These are phyloP conservation scores for Nomada flava DNA, from an alignment of 2,888 invertebrate genomes.

Conservation along the genomic window DNA sequence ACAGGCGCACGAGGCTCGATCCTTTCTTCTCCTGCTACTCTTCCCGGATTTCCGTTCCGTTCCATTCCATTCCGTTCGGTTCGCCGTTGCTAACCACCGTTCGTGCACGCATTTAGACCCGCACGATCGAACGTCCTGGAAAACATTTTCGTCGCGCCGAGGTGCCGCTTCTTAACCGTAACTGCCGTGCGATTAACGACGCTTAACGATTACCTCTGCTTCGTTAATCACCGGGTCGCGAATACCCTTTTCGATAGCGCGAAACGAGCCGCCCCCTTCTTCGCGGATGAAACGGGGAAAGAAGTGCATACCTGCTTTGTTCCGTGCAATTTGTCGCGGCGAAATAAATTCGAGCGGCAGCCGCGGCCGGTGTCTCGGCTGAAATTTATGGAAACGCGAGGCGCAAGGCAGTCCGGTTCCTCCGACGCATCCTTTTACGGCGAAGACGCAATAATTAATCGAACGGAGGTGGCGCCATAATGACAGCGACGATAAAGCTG, in stretches of 20 bases:
- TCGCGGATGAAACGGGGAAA: not conserved
- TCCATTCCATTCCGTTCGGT: slow-evolving; percentile 40
- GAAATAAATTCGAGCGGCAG: too few species aligned
- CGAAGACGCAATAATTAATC: slow-evolving; percentile 1
- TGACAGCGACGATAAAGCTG: slow-evolving; percentile 28
- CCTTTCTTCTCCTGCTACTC: slow-evolving; percentile 56
- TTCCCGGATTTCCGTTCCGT: slow-evolving; percentile 63
- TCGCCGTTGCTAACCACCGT: slow-evolving; percentile 40
- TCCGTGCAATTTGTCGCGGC: not conserved
- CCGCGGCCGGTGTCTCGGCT: not conserved
- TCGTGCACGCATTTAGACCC: not conserved
- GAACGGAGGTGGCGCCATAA: not conserved
- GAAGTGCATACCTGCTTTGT: not conserved
- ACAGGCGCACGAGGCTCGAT: slow-evolving; percentile 43
- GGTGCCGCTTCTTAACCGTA: too few species aligned
- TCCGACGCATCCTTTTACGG: slow-evolving; percentile 1
- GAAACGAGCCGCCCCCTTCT: not conserved
- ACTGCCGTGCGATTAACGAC: too few species aligned
- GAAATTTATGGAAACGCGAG: slow-evolving; percentile 2
- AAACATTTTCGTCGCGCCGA: too few species aligned
- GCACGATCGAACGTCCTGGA: not conserved
- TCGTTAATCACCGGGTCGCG: too few species aligned
- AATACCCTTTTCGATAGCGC: too few species aligned
- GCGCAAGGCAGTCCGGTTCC: not conserved
- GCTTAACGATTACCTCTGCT: too few species aligned